These are phyloP conservation scores for Pammene fasciana DNA, from an alignment of 2,888 invertebrate genomes.

Conservation along the genomic window DNA sequence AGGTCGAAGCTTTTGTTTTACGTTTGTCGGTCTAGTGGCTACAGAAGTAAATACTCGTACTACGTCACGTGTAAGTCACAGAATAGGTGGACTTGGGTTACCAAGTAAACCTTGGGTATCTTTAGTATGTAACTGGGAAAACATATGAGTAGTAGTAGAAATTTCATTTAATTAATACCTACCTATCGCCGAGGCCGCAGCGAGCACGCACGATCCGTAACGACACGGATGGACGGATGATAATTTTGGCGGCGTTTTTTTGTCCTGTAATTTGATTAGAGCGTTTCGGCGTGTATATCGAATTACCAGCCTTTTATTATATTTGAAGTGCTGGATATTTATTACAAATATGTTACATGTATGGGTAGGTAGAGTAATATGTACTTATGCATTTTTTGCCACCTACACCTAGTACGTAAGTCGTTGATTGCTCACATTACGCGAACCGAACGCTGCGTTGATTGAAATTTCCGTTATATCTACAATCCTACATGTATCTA, in stretches of 20 bases:
- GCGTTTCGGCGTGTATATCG: constrained; percentile 24
- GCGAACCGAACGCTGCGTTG: constrained; percentile 41
- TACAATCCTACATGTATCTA: constrained; percentile 9
- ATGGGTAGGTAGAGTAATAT: not conserved
- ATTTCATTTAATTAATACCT: not conserved
- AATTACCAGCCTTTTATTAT: constrained; percentile 20
- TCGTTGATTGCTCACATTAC: constrained; percentile 39
- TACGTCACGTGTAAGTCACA: no score
- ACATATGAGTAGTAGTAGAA: not conserved
- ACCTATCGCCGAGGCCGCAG: constrained; percentile 10
- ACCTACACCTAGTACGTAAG: constrained; percentile 34
- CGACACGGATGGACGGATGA: constrained; percentile 18
- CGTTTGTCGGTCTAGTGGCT: no score
- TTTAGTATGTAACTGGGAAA: not conserved
- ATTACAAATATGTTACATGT: constrained; percentile 6
- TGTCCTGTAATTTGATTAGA: constrained; percentile 23
- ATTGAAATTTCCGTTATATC: constrained; percentile 41
- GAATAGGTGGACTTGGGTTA: no score
- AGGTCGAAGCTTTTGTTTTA: no score
- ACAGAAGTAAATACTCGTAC: no score
- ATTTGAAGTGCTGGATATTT: constrained; percentile 8
- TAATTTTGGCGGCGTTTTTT: constrained; percentile 29
- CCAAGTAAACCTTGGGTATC: no score
- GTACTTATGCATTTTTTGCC: constrained; percentile 32
- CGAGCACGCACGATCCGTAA: constrained; percentile 19